These are phyloP conservation scores for Strigamia maritima DNA, from an alignment of 2,888 invertebrate species.

Conservation along the genomic window DNA sequence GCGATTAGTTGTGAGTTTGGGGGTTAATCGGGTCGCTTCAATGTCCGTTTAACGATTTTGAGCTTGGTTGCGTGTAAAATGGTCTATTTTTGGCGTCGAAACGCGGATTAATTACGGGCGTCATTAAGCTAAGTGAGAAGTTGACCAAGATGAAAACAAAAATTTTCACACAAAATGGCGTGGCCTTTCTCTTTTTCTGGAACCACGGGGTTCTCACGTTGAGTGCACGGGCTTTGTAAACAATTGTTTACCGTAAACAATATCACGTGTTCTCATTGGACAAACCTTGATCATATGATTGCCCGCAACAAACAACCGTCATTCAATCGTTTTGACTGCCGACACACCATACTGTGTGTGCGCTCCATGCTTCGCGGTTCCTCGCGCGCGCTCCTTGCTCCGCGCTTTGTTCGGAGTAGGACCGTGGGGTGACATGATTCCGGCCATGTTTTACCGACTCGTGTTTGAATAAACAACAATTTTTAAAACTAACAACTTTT, in stretches of 20 bases:
- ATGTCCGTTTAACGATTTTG: background rate
- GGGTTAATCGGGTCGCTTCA: background rate
- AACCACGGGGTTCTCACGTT: slow-evolving; percentile 42
- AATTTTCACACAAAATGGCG: slow-evolving; percentile 41
- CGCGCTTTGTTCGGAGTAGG: no score
- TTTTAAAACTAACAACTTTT: no score
- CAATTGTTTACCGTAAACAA: slow-evolving; percentile 43
- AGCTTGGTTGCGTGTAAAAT: background rate
- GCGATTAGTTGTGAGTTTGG: background rate
- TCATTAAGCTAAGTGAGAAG: slow-evolving; percentile 21
- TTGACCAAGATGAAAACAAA: slow-evolving; percentile 35
- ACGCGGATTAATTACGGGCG: background rate
- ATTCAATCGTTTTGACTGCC: background rate
- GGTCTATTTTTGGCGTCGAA: background rate
- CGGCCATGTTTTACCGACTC: no score
- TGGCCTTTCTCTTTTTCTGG: slow-evolving; percentile 40
- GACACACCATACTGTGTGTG: background rate
- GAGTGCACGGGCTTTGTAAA: slow-evolving; percentile 41
- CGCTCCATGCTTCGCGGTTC: background rate
- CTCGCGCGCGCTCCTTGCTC: no score
- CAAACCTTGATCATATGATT: slow-evolving; percentile 39
- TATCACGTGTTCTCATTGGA: slow-evolving; percentile 42
- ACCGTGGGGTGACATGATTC: no score
- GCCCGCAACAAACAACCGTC: background rate
- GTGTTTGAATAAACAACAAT: no score